Conservation (phyloP, 2,888 invertebrate genomes). For the Sinopyrophorus schimmeli region DNA sequence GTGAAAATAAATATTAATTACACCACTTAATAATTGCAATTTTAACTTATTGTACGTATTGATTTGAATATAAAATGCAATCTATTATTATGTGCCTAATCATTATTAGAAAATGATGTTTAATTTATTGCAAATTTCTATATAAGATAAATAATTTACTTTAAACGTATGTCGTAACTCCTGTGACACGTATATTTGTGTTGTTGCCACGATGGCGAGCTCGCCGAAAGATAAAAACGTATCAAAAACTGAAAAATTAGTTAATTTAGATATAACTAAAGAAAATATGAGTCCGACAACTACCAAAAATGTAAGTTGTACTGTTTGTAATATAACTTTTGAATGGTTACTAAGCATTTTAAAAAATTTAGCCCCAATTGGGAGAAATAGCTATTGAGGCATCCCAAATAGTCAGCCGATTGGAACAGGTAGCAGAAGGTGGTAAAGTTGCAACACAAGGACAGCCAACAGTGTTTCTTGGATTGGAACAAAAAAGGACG, state of each 20-base stretch:
- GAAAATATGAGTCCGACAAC: conserved; percentile 28
- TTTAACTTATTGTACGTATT: too few species aligned
- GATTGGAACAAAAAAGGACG: conserved; percentile 50
- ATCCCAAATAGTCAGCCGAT: conserved; percentile 54
- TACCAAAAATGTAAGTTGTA: conserved; percentile 37
- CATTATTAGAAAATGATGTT: not conserved
- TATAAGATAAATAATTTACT: not conserved
- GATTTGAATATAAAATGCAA: too few species aligned
- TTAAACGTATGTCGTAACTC: conserved; percentile 2
- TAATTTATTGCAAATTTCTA: not conserved
- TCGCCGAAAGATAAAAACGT: conserved; percentile 38
- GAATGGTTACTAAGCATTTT: conserved; percentile 29
- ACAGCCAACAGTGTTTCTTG: conserved; percentile 50
- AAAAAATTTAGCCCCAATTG: conserved; percentile 45
- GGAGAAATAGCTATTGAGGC: conserved; percentile 56
- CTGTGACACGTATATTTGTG: conserved; percentile 10
- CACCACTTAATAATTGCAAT: not conserved
- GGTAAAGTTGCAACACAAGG: conserved; percentile 39
- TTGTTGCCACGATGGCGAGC: conserved; percentile 48
- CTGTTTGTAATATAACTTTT: conserved; percentile 50
- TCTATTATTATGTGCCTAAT: not conserved
- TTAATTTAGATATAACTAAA: conserved; percentile 41
- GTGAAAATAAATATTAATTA: conserved; percentile 8
- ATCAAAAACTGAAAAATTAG: conserved; percentile 38
- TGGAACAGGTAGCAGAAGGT: conserved; percentile 54